Evolutionary conservation across 2,113 vertebrate species (phyloP).

Genomic region (Tenebrosternarchus preto): DNA sequence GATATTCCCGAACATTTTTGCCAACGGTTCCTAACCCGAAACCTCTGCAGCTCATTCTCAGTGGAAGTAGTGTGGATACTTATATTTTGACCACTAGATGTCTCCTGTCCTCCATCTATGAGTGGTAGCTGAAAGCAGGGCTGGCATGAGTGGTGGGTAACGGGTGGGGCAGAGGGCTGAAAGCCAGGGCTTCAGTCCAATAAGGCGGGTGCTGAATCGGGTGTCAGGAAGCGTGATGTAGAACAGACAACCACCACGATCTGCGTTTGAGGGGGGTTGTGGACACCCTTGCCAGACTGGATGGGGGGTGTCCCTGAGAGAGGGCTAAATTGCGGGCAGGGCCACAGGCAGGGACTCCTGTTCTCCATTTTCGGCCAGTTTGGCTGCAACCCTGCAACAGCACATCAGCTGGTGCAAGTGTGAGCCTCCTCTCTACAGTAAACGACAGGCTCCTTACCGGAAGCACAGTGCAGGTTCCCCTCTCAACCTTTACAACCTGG

Average conservation of each 20-base stretch:
- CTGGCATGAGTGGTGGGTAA: slow-evolving; percentile 21
- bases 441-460: slow-evolving; percentile 14
- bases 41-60: background rate
- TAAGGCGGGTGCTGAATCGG: slow-evolving; percentile 34
- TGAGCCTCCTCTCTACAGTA: slow-evolving; percentile 28
- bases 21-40: background rate
- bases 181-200: slow-evolving; percentile 34
- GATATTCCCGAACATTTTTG: background rate
- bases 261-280: slow-evolving; percentile 21
- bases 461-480: slow-evolving; percentile 17
- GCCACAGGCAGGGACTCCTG: background rate
- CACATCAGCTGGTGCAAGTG: slow-evolving; percentile 20
- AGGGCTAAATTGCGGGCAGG: slow-evolving; percentile 24
- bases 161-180: slow-evolving; percentile 8
- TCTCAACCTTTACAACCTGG: background rate
- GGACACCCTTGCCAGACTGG: slow-evolving; percentile 25
- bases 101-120: slow-evolving; percentile 69
- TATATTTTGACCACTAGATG: slow-evolving; percentile 67
- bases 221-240: slow-evolving; percentile 31
- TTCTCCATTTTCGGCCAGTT: background rate
- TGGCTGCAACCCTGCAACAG: background rate
- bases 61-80: slow-evolving; percentile 36
- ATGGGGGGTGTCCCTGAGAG: slow-evolving; percentile 20
- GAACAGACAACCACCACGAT: slow-evolving; percentile 30
- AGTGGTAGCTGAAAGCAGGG: background rate